Conservation (phyloP, 1,140 invertebrate species). For the Calephelis nemesis region DNA sequence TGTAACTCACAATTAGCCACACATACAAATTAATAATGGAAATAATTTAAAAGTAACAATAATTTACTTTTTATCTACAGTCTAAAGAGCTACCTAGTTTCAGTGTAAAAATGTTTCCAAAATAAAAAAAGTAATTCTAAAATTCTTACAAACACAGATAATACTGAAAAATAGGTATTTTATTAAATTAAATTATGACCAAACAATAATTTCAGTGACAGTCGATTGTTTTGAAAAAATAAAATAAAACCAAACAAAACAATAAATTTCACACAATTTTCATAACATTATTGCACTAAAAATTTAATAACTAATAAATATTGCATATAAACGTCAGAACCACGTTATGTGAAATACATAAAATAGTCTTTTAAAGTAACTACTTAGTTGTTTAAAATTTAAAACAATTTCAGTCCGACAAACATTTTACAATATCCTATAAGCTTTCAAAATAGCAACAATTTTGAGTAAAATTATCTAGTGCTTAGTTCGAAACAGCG, state of each 20-base stretch:
- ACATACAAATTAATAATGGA: conserved; percentile 66
- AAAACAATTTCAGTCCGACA: conserved; percentile 27
- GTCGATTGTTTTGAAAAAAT: conserved; percentile 50
- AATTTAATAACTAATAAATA: conserved; percentile 76
- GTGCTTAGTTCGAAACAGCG: conserved; percentile 39
- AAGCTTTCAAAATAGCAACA: conserved; percentile 7
- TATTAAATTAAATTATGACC: conserved; percentile 54
- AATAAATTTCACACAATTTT: conserved; percentile 74
- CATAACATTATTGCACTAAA: conserved; percentile 77
- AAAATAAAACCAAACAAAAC: conserved; percentile 68
- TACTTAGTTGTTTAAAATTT: conserved; percentile 4
- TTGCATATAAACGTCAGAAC: conserved; percentile 67
- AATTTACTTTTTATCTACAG: conserved; percentile 73
- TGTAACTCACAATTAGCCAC: conserved; percentile 45
- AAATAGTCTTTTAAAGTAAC: conserved; percentile 8
- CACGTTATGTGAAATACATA: conserved; percentile 12
- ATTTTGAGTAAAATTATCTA: conserved; percentile 48
- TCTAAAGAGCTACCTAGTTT: conserved; percentile 71
- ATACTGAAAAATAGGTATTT: conserved; percentile 70
- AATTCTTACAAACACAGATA: conserved; percentile 69
- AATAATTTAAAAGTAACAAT: conserved; percentile 75
- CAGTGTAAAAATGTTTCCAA: conserved; percentile 63
- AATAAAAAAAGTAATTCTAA: conserved; percentile 67
- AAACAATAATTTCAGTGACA: conserved; percentile 48
- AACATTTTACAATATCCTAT: conserved; percentile 15